Base-by-base conservation (phyloP, 2,888 invertebrate species). In the Athalia cordata region DNA sequence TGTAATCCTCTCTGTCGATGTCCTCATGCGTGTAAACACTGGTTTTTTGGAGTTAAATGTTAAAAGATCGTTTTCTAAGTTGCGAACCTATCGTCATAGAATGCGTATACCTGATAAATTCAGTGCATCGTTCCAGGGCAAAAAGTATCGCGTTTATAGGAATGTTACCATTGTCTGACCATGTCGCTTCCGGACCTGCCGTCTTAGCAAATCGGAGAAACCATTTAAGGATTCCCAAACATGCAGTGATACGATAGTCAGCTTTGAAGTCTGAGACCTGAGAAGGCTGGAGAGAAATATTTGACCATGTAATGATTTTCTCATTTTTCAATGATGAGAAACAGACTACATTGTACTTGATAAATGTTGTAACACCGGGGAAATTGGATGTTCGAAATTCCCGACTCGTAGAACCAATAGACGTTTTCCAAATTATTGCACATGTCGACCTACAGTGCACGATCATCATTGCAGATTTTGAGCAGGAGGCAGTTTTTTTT, bases 201-300 rank as follows among this genome's bases (percentile, higher is more conserved):
- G 87, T 87, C 79, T 92, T 91, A 77, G 92, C 90, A 9, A 91
- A 92, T 70, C 91, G 91, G 0, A 93, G 92, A 75, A 96, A 91
- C 92, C 95, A 95, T 89, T 95, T 95, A 57, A 97, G 90, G 78
- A 96, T 91, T 81, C 95, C 94, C 82, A 96, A 93, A 88, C 97
- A 97, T 2, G 97, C 95, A 3, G 97, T 97, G 83, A 96, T 91
- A 86, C 96, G 93, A 89, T 95, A 97, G 90, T 97, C 97, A 80
- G 96, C 95, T 77, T 95, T 92, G 86, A 96, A 96, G 79, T 95
- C 94, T 82, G 93, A 93, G 82, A 95, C 92, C 86, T 96, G 96
- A 80, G 96, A 72, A 72, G 59, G 57, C 72, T 72, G 72, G 6
- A 45, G 47, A 9, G 15, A 8, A 29, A 29, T 29, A 4, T 55